These are phyloP conservation scores for Elymnias hypermnestra DNA, from an alignment of 1,140 invertebrate genomes.

Conservation along the genomic window DNA sequence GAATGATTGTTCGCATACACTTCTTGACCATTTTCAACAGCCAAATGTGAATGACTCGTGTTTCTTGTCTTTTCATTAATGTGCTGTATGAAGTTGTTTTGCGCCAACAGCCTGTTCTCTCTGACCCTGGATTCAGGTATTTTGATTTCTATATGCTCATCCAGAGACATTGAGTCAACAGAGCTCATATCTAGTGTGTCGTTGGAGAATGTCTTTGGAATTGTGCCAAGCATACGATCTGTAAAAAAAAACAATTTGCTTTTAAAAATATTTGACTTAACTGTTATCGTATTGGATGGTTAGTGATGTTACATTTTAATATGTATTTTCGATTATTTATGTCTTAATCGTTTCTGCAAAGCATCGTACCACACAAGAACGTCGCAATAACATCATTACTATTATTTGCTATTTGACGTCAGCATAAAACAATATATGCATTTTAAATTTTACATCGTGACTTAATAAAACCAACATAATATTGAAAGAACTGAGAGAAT, in stretches of 20 bases:
- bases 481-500: not conserved
- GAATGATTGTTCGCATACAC: slow-evolving; percentile 37
- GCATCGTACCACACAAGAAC: too few species aligned
- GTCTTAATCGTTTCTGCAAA: too few species aligned
- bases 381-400: too few species aligned
- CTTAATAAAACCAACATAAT: not conserved
- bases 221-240: slow-evolving; percentile 69
- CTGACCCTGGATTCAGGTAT: slow-evolving; percentile 67
- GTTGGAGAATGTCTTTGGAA: slow-evolving; percentile 71
- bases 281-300: too few species aligned
- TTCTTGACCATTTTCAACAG: slow-evolving; percentile 51
- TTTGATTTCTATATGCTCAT: slow-evolving; percentile 74
- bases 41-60: slow-evolving; percentile 46
- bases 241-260: slow-evolving; percentile 22
- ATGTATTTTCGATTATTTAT: too few species aligned
- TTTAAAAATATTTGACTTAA: not conserved
- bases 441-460: too few species aligned
- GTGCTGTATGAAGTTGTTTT: slow-evolving; percentile 65
- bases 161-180: slow-evolving; percentile 72
- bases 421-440: too few species aligned
- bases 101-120: slow-evolving; percentile 68
- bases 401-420: too few species aligned
- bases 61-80: slow-evolving; percentile 61
- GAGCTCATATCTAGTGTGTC: slow-evolving; percentile 72
- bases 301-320: too few species aligned